Base-by-base conservation (phyloP, 2,888 invertebrate genomes). In the Heliconius aoede region DNA sequence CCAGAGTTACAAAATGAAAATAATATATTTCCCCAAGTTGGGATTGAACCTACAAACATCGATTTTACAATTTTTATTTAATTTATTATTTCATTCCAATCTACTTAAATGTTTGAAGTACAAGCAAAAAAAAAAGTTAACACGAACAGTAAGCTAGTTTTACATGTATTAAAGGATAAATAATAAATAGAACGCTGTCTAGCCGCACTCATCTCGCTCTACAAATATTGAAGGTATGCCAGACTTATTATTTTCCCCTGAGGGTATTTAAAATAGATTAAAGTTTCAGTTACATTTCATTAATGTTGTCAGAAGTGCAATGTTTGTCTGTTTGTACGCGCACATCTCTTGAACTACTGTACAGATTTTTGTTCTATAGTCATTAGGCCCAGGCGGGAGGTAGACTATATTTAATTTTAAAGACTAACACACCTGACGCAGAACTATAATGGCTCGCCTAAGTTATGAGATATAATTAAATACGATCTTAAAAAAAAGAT, bases 101-200 rank as follows among this genome's bases (percentile, higher is more conserved):
- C 8, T 9, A 55, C n/a, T 55, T n/a, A n/a, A 55, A n/a, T 55
- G 21, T 55, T 55, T 3, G 9, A 55, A 55, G n/a, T 55, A 55
- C 21, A 4, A n/a, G 21, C 21, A 21, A 32, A 1, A 7, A 30
- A 64, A 32, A 64, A 30, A 21, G 5, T 32, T 11, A 30, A 64
- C n/a, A 4, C 15, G 51, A 30, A 65, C 3, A 65, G 13, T 36
- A 65, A 69, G 69, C 30, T 69, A 30, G 30, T 30, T 69, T 69
- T 30, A 30, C 51, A 55, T 21, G 69, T 69, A 69, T 69, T 69
- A 55, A 69, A 69, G 1, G 30, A 30, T 69, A 55, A 69, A 69
- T 69, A 55, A 69, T 69, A 69, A 69, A 69, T 55, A 69, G 55
- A 32, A 13, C n/a, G 0, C 30, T 55, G 69, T 69, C 69, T 69